phyloP scores from a whole-genome alignment of 2,113 vertebrate species.

The Varanus komodoensis region DNA sequence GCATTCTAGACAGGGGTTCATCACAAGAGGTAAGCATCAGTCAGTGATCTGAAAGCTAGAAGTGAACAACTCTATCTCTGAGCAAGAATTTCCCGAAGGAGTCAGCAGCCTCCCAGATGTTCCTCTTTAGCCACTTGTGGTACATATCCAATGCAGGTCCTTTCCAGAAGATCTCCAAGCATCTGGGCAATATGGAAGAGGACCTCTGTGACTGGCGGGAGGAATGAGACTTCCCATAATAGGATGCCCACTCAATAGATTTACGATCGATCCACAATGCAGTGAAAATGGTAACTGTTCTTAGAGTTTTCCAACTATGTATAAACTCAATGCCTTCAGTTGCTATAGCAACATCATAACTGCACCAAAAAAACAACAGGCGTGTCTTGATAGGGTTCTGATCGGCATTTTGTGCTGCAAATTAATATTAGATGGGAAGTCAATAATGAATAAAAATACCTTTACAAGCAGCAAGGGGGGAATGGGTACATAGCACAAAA shows the following conservation, averaged over 20 bases:
- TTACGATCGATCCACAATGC: neutral
- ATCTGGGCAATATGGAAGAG: neutral
- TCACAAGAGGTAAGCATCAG: neutral
- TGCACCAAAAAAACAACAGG: slow-evolving; percentile 3
- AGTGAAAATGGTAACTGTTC: neutral
- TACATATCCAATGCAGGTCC: neutral
- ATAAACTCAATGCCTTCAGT: slow-evolving; percentile 35
- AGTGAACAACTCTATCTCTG: neutral
- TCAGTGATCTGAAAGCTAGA: neutral
- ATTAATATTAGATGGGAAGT: slow-evolving; percentile 65
- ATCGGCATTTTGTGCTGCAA: slow-evolving; percentile 56
- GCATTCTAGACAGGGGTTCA: no score
- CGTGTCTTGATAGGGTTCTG: slow-evolving; percentile 47
- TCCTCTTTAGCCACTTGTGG: neutral
- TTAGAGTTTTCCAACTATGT: slow-evolving; percentile 13
- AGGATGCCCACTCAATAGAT: neutral
- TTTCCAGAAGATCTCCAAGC: neutral
- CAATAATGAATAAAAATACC: slow-evolving; percentile 56
- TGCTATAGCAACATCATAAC: slow-evolving; percentile 55
- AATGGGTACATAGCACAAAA: slow-evolving; percentile 26
- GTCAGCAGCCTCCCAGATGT: neutral
- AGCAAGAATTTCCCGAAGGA: neutral
- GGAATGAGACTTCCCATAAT: neutral
- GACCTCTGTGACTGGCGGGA: neutral
- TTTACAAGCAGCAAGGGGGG: slow-evolving; percentile 40